Evolutionary conservation across 2,888 invertebrate genomes (phyloP).

Genomic region (Didymodactylos carnosus): DNA sequence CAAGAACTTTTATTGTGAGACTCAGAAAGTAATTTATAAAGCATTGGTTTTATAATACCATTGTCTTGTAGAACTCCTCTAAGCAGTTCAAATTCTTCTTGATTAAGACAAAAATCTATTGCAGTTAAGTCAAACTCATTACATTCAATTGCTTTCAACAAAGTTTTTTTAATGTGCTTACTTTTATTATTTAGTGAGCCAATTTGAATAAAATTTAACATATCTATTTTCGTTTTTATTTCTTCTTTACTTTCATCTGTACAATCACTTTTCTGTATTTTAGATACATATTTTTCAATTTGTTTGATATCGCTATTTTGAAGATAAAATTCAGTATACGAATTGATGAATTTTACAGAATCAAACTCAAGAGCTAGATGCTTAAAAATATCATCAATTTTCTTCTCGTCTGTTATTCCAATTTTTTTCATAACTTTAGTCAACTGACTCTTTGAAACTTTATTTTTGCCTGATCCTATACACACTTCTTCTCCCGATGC

Average conservation of each 20-base stretch:
- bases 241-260: not conserved
- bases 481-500: not conserved
- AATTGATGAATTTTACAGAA: not conserved
- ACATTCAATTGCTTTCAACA: not conserved
- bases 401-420: not conserved
- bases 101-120: not conserved
- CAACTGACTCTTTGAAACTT: not conserved
- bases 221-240: not conserved
- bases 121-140: not conserved
- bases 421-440: not conserved
- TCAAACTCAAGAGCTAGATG: not conserved
- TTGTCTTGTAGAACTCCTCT: not conserved
- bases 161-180: not conserved
- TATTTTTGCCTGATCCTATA: not conserved
- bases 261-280: not conserved
- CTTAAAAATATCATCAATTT: not conserved
- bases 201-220: not conserved
- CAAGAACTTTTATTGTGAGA: not conserved
- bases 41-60: not conserved
- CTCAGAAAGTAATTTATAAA: not conserved
- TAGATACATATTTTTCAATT: not conserved
- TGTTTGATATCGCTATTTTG: not conserved
- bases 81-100: not conserved
- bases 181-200: not conserved
- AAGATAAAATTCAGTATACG: not conserved